phyloP scores from a whole-genome alignment of 2,113 vertebrate genomes.

The Athene noctua region DNA sequence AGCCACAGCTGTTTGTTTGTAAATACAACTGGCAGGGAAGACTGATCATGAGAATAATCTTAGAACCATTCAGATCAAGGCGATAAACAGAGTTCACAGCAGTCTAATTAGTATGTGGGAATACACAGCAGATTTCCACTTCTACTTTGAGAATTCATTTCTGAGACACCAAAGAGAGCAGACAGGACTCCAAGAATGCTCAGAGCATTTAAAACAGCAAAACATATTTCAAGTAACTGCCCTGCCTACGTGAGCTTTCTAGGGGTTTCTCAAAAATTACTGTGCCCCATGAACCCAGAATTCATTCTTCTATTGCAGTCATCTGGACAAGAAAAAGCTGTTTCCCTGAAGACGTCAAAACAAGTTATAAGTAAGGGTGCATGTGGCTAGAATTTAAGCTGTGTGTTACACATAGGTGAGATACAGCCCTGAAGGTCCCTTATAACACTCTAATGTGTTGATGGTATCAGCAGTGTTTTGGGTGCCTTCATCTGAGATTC shows the following conservation, averaged over 20 bases:
- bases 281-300: background rate
- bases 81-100: background rate
- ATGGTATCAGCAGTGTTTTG: background rate
- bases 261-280: background rate
- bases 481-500: background rate
- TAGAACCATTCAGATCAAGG: background rate
- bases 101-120: background rate
- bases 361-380: background rate
- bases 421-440: conserved; percentile 6
- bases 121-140: background rate
- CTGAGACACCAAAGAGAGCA: background rate
- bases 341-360: conserved; percentile 24
- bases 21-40: background rate
- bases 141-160: background rate
- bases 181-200: background rate
- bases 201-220: background rate
- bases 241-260: background rate
- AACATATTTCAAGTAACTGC: background rate
- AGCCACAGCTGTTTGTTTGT: background rate
- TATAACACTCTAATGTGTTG: background rate
- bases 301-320: background rate
- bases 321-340: background rate
- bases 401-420: background rate
- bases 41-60: background rate
- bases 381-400: background rate